A percentile compares a stretch with the other conserved stretches of the same genome.
phyloP scores from a whole-genome alignment of 2,113 vertebrate species.

The Pyxicephalus adspersus region DNA sequence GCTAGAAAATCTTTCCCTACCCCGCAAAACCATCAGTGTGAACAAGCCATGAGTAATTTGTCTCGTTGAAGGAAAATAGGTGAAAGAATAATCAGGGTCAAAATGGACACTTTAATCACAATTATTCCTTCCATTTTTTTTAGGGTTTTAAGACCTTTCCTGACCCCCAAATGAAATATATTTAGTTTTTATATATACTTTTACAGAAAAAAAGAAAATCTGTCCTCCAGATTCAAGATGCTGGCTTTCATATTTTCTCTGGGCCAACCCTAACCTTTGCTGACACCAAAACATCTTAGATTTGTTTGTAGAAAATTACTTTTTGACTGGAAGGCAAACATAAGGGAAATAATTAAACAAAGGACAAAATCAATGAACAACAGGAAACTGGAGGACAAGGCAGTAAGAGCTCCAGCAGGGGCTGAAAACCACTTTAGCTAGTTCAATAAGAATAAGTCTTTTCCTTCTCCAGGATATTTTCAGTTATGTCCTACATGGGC shows the following conservation, averaged over 20 bases:
- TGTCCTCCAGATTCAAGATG: neutral
- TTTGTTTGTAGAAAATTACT: conserved; percentile 39
- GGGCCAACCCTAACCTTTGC: conserved; percentile 11
- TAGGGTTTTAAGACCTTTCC: too few relatives aligned
- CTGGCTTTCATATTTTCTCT: conserved; percentile 16
- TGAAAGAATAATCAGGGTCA: too few relatives aligned
- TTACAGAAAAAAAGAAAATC: too few relatives aligned
- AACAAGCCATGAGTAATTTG: too few relatives aligned
- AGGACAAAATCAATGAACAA: conserved; percentile 44
- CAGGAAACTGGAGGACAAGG: conserved; percentile 17
- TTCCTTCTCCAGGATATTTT: conserved; percentile 6
- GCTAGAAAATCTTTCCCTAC: too few relatives aligned
- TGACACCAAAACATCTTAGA: conserved; percentile 24
- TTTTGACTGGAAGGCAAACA: conserved; percentile 39
- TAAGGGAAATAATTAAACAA: conserved; percentile 44
- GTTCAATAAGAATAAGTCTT: conserved; percentile 38
- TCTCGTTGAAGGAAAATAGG: too few relatives aligned
- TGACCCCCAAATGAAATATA: too few relatives aligned
- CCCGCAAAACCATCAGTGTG: too few relatives aligned
- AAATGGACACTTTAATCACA: too few relatives aligned
- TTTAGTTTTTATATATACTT: too few relatives aligned
- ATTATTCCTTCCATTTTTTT: too few relatives aligned
- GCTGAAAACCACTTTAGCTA: conserved; percentile 14
- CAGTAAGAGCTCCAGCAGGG: neutral
- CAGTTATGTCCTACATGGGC: neutral